Percentiles rank a stretch among this genome's conserved stretches.
Conservation (phyloP, 2,797 vertebrate genomes). For the Notolepis coatsorum region DNA sequence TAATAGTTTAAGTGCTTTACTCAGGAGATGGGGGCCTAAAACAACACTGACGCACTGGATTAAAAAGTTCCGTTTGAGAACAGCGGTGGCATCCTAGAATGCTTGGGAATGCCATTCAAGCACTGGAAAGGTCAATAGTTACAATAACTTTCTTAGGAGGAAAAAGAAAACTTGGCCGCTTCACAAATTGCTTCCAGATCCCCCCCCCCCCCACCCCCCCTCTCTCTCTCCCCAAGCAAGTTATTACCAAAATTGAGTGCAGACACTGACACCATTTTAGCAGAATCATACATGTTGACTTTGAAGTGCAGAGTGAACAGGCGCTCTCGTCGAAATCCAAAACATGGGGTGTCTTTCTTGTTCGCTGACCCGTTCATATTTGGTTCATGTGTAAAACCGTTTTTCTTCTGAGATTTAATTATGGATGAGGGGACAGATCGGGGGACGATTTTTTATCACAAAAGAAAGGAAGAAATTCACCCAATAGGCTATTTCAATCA, state of each 20-base stretch:
- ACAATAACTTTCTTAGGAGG: slow-evolving; percentile 83
- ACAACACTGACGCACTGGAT: slow-evolving; percentile 77
- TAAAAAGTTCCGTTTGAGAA: slow-evolving; percentile 79
- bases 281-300: slow-evolving; percentile 75
- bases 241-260: slow-evolving; percentile 84
- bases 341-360: slow-evolving; percentile 45
- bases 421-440: slow-evolving; percentile 40
- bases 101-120: slow-evolving; percentile 82
- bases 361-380: slow-evolving; percentile 53
- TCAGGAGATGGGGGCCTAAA: slow-evolving; percentile 73
- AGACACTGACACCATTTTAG: slow-evolving; percentile 79
- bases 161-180: slow-evolving; percentile 73
- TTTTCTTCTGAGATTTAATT: slow-evolving; percentile 45
- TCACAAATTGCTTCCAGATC: slow-evolving; percentile 87
- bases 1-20: slow-evolving; percentile 66
- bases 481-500: slow-evolving; percentile 50
- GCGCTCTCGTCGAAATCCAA: slow-evolving; percentile 56
- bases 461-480: no score
- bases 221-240: slow-evolving; percentile 68
- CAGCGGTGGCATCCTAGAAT: slow-evolving; percentile 73
- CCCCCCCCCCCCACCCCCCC: slow-evolving; percentile 57
- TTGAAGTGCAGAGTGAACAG: slow-evolving; percentile 71
- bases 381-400: slow-evolving; percentile 58
- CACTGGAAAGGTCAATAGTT: slow-evolving; percentile 85
- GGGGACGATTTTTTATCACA: slow-evolving; percentile 61